Evolutionary conservation across 2,113 vertebrate genomes (phyloP).

Genomic region (Percina caprodes): DNA sequence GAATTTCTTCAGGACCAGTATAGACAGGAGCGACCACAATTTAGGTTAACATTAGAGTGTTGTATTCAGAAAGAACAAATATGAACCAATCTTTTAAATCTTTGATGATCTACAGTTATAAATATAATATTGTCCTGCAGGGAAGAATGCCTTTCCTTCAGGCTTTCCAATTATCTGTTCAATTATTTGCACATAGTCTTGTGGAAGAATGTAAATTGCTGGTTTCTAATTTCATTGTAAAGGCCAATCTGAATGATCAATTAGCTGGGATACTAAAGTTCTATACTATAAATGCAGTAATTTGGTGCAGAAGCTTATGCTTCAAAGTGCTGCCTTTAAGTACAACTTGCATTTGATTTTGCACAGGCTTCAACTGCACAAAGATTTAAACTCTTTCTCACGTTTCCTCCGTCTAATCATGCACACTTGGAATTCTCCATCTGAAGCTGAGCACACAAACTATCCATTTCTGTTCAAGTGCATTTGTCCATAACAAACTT

Average conservation of each 20-base stretch:
- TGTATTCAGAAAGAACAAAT: not conserved
- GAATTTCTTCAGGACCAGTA: not conserved
- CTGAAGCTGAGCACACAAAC: conserved; percentile 35
- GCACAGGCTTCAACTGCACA: not conserved
- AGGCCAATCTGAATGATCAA: not conserved
- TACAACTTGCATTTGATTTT: not conserved
- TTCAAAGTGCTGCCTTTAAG: not conserved
- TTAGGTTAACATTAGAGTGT: no score
- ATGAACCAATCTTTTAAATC: not conserved
- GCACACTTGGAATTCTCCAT: conserved; percentile 25
- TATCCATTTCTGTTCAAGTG: conserved; percentile 49
- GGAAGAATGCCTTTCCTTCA: not conserved
- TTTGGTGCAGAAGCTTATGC: not conserved
- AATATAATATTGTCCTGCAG: not conserved
- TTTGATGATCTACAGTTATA: not conserved
- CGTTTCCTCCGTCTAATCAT: conserved; percentile 7
- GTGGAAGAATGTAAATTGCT: not conserved
- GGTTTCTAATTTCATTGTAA: not conserved
- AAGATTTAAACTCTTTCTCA: not conserved
- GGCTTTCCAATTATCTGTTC: not conserved
- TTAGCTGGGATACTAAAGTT: not conserved
- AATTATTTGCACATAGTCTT: not conserved
- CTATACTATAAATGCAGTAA: not conserved
- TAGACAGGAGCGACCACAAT: not conserved
- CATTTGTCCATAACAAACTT: conserved; percentile 68